Base-by-base conservation (phyloP, 2,888 invertebrate genomes). In the Agonopterix heracliana region DNA sequence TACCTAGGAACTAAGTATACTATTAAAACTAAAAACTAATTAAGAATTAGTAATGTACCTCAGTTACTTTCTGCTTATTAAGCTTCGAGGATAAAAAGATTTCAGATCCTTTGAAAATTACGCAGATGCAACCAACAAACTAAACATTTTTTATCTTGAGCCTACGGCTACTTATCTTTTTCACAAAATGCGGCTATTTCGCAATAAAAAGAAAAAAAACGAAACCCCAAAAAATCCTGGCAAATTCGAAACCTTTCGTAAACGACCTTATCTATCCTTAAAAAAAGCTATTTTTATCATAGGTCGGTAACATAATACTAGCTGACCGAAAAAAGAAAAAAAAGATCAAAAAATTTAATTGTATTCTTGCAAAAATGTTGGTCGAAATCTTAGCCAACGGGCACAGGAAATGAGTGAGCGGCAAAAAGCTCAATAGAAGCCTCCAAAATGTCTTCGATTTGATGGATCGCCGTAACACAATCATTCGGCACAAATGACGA, bases 381-480 rank as follows among this genome's bases (percentile, higher is more conserved):
- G 71, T 63, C 71, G 63, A 77, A 77, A 76, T 70, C 70, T 59
- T 71, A 59, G 76, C 81, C 71, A 54, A 60, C 59, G 73, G 80
- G 68, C 65, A 83, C 86, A 88, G 87, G 87, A 88, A 87, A 88
- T 84, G 81, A 77, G 65, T 60, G 68, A 60, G 74, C 73, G 74
- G 77, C 79, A 81, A 81, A 83, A 84, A 80, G 61, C 66, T 71
- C 71, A 77, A 82, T 77, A 78, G 78, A 81, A 76, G 66, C 75
- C 79, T 77, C 77, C 73, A 67, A 77, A 78, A 78, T 70, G 78
- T 83, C 81, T 77, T 70, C 68, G 64, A 71, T 70, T 78, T 88
- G 88, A 88, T 87, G 81, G 83, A 87, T 88, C 73, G 78, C 73
- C 74, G 76, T 81, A 83, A 86, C 81, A 85, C 80, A 87, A 87